Base-by-base conservation (phyloP, 2,113 vertebrate species). In the Cathartes aura region DNA sequence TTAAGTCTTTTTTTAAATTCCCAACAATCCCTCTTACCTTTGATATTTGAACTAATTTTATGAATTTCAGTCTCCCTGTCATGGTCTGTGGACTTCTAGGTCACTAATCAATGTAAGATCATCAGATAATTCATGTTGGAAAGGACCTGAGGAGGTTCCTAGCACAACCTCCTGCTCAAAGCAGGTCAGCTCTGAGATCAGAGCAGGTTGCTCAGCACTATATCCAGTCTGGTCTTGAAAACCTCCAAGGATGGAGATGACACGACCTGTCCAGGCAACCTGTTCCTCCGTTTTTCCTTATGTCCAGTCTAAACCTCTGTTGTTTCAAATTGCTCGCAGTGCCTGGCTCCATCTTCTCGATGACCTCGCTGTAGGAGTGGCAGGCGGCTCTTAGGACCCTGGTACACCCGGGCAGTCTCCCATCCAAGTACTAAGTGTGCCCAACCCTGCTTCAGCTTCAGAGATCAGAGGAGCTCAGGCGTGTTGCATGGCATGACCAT, bases 301-400 rank as follows among this genome's bases (percentile, higher is more conserved):
- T 7, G 10, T 48, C 19, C 38, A 40, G 23, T 81, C 53, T 64
- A 84, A 95, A 82, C 15, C 29, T 93, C 32, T 63, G 29, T 74
- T 66, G 50, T 74, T 91, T 71, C 47, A 81, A 42, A 32, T 32
- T 58, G 32, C 15, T 91, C 34, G 38, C 10, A 5, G 22, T 55
- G 55, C 62, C 29, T 84, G 73, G 45, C 27, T 78, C 5, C 0
- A 11, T 56, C 17, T 11, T 58, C n/a, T 32, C 1, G 0, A 2
- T 53, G 59, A 70, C 26, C 22, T 63, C 1, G 1, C 30, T 82
- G 23, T 27, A 60, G 53, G 59, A 95, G 30, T 48, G 64, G 20
- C 59, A 79, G 55, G 16, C 50, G 70, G 36, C 53, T 70, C 9
- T 40, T 78, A 53, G 36, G 23, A 73, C 19, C 6, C 22, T 6